Conservation (phyloP, 2,888 invertebrate genomes). For the Lasioglossum zephyrum region DNA sequence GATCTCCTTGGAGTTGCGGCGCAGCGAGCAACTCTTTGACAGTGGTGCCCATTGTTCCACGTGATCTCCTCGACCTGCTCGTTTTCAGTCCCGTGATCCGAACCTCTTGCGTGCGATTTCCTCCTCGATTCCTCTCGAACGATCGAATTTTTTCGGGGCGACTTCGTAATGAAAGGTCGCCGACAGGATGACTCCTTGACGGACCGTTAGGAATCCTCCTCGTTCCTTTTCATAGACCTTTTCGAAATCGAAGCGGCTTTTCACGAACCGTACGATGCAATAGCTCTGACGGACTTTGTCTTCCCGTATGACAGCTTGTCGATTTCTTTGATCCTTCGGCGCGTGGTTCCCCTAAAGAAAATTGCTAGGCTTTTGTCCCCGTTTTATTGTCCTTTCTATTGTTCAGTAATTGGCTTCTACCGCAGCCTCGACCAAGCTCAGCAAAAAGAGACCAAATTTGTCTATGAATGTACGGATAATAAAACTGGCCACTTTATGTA, state of each 20-base stretch:
- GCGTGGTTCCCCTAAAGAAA: not conserved
- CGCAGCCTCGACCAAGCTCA: too few species aligned
- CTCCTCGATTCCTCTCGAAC: conserved; percentile 22
- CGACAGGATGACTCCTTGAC: conserved; percentile 2
- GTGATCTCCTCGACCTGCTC: conserved; percentile 52
- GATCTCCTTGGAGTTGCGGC: conserved; percentile 75
- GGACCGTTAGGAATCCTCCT: conserved; percentile 15
- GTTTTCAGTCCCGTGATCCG: conserved; percentile 42
- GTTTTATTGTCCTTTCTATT: too few species aligned
- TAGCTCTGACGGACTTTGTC: conserved; percentile 1
- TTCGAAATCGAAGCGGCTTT: conserved; percentile 3
- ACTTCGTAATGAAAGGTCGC: conserved; percentile 21
- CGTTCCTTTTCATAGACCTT: conserved; percentile 2
- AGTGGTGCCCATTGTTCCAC: conserved; percentile 78
- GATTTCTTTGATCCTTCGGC: not conserved
- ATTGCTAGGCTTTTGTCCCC: not conserved
- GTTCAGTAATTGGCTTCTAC: not conserved
- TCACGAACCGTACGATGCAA: not conserved
- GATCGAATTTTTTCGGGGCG: not conserved
- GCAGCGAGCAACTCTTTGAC: conserved; percentile 75
- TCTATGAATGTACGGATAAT: not conserved
- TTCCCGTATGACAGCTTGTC: not conserved
- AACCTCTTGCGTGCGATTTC: conserved; percentile 39
- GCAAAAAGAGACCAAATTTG: not conserved
- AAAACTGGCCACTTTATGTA: not conserved